Evolutionary conservation across 2,797 vertebrate genomes (phyloP).

Genomic region (Eidolon dupreanum): DNA sequence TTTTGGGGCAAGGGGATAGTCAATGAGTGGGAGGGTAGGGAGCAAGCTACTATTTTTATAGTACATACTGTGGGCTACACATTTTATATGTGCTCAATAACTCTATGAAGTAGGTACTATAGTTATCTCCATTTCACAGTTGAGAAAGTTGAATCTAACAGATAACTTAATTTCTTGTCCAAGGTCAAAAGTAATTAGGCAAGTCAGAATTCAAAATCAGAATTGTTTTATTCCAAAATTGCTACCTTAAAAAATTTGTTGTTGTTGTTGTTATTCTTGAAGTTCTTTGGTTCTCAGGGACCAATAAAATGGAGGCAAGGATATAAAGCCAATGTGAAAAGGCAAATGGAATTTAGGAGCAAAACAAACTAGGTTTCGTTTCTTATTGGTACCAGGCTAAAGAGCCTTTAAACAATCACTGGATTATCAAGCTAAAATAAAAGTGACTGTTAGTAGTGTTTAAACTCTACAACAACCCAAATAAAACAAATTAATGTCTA

Average conservation of each 20-base stretch:
- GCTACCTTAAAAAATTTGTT: neutral
- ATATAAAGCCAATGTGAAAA: neutral
- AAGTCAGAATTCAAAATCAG: neutral
- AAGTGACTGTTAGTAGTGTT: neutral
- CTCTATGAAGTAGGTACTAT: neutral
- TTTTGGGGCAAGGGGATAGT: neutral
- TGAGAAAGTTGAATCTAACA: neutral
- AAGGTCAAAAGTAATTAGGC: neutral
- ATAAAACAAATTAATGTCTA: neutral
- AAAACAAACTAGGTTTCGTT: neutral
- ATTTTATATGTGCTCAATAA: neutral
- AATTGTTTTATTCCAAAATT: neutral
- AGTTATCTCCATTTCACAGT: neutral
- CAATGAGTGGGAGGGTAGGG: neutral
- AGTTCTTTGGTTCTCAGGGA: neutral
- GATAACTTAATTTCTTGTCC: neutral
- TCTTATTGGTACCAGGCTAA: neutral
- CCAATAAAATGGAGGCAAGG: neutral
- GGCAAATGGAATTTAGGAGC: neutral
- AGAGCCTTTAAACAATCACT: conserved; percentile 11
- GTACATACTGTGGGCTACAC: neutral
- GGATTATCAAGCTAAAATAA: conserved; percentile 19
- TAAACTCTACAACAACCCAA: neutral
- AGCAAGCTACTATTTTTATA: neutral
- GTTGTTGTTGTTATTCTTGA: neutral